phyloP scores from a whole-genome alignment of 2,113 vertebrate genomes.

The Spilogale gracilis region DNA sequence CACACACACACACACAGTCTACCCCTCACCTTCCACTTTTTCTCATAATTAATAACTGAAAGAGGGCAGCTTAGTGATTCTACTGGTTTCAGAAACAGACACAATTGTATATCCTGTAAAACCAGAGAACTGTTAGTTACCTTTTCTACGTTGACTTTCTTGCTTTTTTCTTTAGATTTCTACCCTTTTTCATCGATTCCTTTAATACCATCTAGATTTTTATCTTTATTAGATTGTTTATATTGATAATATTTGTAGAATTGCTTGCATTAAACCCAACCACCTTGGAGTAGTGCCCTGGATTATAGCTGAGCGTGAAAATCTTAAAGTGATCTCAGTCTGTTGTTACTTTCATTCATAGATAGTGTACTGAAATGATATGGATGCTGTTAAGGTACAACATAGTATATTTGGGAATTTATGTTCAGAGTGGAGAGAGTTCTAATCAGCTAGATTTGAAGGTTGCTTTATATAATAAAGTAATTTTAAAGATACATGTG shows the following conservation, averaged over 20 bases:
- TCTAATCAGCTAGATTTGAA: not conserved
- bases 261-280: not conserved
- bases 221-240: constrained; percentile 46
- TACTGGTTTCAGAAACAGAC: not conserved
- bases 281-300: not conserved
- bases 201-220: constrained; percentile 23
- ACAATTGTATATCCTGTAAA: not conserved
- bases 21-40: not conserved
- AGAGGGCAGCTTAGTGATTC: not conserved
- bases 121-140: not conserved
- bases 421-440: not conserved
- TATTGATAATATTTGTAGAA: not conserved
- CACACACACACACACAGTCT: not conserved
- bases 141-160: not conserved
- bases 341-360: not conserved
- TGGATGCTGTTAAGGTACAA: not conserved
- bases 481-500: not conserved
- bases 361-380: not conserved
- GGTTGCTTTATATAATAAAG: not conserved
- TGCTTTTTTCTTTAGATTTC: constrained; percentile 31
- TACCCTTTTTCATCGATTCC: not conserved
- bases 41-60: not conserved
- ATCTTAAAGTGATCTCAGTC: not conserved
- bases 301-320: constrained; percentile 9
- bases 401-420: not conserved